These are phyloP conservation scores for Ptychobarbus kaznakovi DNA, from an alignment of 2,797 vertebrate species.

Conservation along the genomic window DNA sequence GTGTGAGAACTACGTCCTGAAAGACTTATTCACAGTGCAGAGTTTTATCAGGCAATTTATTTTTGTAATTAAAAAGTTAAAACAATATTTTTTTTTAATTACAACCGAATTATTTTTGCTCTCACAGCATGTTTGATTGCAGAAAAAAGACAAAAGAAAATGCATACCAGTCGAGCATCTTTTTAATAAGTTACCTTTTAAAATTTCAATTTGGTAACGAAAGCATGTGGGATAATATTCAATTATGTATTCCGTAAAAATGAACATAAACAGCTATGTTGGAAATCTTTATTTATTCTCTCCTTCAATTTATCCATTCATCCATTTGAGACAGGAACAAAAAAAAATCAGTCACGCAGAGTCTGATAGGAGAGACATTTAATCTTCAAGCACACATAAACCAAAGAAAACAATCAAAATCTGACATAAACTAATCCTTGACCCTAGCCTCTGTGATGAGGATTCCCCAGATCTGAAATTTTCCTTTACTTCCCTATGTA, in stretches of 20 bases:
- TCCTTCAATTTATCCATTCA: background rate
- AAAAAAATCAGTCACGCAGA: conserved; percentile 60
- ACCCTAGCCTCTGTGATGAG: background rate
- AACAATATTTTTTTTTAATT: background rate
- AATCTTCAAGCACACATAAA: conserved; percentile 23
- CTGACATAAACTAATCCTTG: background rate
- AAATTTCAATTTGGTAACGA: background rate
- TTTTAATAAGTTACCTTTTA: background rate
- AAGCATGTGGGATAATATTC: background rate
- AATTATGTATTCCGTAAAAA: background rate
- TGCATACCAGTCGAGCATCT: background rate
- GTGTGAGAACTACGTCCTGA: background rate
- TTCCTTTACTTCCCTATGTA: too few relatives aligned
- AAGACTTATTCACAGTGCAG: background rate
- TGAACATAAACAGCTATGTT: background rate
- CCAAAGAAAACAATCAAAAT: conserved; percentile 20
- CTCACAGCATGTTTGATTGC: background rate
- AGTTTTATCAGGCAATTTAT: background rate
- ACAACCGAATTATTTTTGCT: background rate
- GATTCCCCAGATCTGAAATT: conserved; percentile 2
- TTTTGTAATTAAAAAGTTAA: background rate
- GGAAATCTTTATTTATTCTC: conserved; percentile 22
- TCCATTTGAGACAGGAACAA: background rate
- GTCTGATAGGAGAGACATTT: conserved; percentile 26
- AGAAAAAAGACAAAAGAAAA: background rate